Evolutionary conservation across 1,140 invertebrate species (phyloP), one percentile per base, ranked within the genome.

Genomic region (Liolophura sinensis): DNA sequence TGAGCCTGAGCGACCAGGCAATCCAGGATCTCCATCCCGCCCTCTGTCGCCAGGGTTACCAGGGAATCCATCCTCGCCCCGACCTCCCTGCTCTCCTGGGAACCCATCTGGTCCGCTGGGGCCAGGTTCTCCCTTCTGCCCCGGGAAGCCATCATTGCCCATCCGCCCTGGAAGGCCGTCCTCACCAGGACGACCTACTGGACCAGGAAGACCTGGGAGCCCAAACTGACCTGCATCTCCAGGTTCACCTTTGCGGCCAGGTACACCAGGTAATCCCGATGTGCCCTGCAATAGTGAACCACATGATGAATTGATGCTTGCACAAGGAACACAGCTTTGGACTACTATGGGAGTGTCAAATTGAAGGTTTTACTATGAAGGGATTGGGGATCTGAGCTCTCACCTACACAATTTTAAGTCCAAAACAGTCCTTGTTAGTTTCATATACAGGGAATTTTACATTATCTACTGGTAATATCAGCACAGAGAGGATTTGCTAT

Each of bases 191-290:
- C 16, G 31, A 9, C 56, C 56, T 20, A 22, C 20, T 1, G 24
- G 54, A n/a, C 58, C 94, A 93, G 78, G 95, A 93, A 76, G 47
- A 57, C 78, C 78, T 40, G 69, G 69, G 18, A 71, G 58, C 4
- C 77, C 77, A 61, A 69, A 60, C 15, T 48, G 92, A 50, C 86
- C 86, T 64, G 78, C 78, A 15, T 73, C 64, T 16, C 94, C 93
- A 79, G 94, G 94, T 18, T 88, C 92, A 51, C 93, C 93, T 82
- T 94, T 94, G 1, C 92, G 92, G 54, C 93, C 93, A 70, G 90
- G 87, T 70, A 89, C 88, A 57, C 93, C 67, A 25, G 52, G 15
- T 18, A n/a, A 14, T 20, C 67, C 67, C 48, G 77, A 67, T 18
- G 64, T 62, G 11, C 77, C 78, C 15, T 67, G 64, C 9, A 40